Evolutionary conservation across 2,888 invertebrate species (phyloP).

Genomic region (Nemurella pictetii): DNA sequence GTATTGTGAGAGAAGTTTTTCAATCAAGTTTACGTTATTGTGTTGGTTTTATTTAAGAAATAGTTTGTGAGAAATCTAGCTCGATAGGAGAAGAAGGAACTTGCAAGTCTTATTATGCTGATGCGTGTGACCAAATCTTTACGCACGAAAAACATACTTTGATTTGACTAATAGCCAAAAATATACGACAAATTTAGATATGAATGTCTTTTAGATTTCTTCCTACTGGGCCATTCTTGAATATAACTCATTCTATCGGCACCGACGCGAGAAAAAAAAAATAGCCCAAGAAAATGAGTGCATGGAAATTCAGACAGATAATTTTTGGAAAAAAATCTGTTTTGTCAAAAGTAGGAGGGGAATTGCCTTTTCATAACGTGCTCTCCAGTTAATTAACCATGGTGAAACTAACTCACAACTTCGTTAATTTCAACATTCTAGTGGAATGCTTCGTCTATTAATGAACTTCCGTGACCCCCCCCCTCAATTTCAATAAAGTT

Average conservation of each 20-base stretch:
- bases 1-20: conserved; percentile 7
- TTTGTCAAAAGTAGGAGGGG: neutral
- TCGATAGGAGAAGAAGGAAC: conserved; percentile 32
- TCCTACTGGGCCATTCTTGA: too few species aligned
- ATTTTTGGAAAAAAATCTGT: neutral
- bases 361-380: neutral
- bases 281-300: too few species aligned
- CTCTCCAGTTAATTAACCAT: neutral
- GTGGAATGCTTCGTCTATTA: neutral
- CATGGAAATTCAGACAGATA: too few species aligned
- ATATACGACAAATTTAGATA: too few species aligned
- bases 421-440: neutral
- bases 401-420: neutral
- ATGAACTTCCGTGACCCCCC: neutral
- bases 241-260: too few species aligned
- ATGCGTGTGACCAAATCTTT: conserved; percentile 17
- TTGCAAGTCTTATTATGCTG: conserved; percentile 30
- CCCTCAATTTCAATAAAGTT: conserved; percentile 4
- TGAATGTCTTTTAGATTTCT: too few species aligned
- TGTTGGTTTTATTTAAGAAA: neutral
- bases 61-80: neutral
- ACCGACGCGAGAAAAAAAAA: too few species aligned
- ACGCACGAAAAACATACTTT: too few species aligned
- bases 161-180: too few species aligned
- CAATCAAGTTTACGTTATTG: neutral